These are phyloP conservation scores for Pipistrellus nathusii DNA, from an alignment of 2,797 vertebrate genomes.

Conservation along the genomic window DNA sequence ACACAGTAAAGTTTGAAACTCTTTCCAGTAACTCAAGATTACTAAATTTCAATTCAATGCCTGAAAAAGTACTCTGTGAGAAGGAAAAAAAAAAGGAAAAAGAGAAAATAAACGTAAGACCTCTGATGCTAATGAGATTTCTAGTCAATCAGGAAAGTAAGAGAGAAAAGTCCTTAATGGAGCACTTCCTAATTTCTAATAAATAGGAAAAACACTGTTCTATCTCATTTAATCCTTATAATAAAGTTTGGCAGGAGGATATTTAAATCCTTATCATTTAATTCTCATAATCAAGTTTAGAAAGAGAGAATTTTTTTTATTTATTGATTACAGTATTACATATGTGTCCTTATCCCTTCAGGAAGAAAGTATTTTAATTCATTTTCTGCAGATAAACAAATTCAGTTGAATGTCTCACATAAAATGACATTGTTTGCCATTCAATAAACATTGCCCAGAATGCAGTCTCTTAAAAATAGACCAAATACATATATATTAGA, in stretches of 20 bases:
- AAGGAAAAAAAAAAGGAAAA: not conserved
- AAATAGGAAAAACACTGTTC: not conserved
- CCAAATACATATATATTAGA: not conserved
- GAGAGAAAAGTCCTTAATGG: not conserved
- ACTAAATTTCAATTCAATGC: slow-evolving; percentile 58
- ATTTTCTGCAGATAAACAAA: not conserved
- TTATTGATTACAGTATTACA: too few species aligned
- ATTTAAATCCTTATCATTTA: not conserved
- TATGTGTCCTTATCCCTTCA: not conserved
- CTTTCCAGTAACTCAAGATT: slow-evolving; percentile 46
- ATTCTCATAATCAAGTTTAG: slow-evolving; percentile 28
- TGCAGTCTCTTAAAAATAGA: not conserved
- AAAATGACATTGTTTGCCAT: not conserved
- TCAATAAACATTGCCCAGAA: not conserved
- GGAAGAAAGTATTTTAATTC: not conserved
- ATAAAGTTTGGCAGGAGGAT: not conserved
- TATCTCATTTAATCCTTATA: slow-evolving; percentile 10
- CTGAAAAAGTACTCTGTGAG: not conserved
- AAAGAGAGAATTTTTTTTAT: not conserved
- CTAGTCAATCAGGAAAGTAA: not conserved
- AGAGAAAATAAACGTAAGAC: not conserved
- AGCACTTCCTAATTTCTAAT: not conserved
- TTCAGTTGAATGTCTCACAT: not conserved
- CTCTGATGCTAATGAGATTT: not conserved
- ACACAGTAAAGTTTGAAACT: slow-evolving; percentile 48